Evolutionary conservation across 2,888 invertebrate species (phyloP), one percentile per base, ranked within the genome.

Genomic region (Hedya salicella): DNA sequence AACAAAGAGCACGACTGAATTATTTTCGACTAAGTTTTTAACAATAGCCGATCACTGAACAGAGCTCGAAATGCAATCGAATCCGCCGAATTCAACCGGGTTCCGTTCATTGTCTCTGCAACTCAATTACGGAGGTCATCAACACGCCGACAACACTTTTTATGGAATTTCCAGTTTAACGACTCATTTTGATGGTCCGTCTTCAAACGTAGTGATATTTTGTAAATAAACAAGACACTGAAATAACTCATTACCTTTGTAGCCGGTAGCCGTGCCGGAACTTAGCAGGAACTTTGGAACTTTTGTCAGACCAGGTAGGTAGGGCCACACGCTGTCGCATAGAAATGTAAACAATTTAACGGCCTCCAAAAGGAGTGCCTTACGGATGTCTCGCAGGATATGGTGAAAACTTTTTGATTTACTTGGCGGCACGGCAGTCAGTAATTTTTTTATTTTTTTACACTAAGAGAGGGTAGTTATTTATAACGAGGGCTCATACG

Each of bases 201-300:
- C 91, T 92, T 92, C 92, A 92, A 92, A 92, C 91, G 87, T 86
- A 92, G 89, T 92, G 91, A 92, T 92, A 92, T 92, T 90, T 91
- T 89, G 92, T 92, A 92, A 92, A 92, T 91, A 92, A 92, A 92
- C 92, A 92, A 81, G 77, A 83, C 83, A 88, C 92, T 89, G 89
- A 91, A 92, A 92, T 92, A 92, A 89, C 91, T 87, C 83, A 89
- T 89, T 89, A 91, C 91, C 92, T 92, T 91, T 92, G 91, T 91
- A 85, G 87, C 88, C 89, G 69, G 59, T 54, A 63, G 63, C 68
- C 82, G 85, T 75, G 85, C 78, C 82, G 80, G 79, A 80, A 82
- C 81, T 83, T 79, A 73, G 79, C 80, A 78, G 78, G 76, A 77
- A 74, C 84, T 85, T 84, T 82, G 82, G 44, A 57, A 57, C 44